These are phyloP conservation scores for Platichthys flesus DNA, from an alignment of 2,113 vertebrate species.

Conservation along the genomic window DNA sequence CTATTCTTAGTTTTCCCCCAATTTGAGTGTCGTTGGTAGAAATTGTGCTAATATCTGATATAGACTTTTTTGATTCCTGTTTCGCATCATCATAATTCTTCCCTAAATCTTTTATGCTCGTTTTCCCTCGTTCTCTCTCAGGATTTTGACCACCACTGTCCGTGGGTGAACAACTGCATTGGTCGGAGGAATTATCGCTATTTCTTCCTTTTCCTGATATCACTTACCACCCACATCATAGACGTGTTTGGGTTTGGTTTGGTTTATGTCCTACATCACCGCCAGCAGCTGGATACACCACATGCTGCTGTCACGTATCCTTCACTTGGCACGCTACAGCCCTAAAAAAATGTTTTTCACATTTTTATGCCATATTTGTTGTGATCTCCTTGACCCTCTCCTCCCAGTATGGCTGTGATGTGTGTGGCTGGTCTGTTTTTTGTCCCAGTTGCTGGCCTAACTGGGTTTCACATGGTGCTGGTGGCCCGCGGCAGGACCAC, in stretches of 20 bases:
- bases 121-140: slow-evolving; percentile 60
- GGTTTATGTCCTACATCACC: slow-evolving; percentile 91
- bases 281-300: slow-evolving; percentile 88
- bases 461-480: slow-evolving; percentile 95
- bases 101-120: background rate
- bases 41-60: too few relatives aligned
- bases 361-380: background rate
- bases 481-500: slow-evolving; percentile 95
- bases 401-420: slow-evolving; percentile 93
- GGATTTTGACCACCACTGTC: slow-evolving; percentile 98
- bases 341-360: background rate
- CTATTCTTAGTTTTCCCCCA: too few relatives aligned
- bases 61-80: too few relatives aligned
- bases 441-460: slow-evolving; percentile 94
- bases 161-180: slow-evolving; percentile 99
- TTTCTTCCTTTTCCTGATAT: slow-evolving; percentile 97
- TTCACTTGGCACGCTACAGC: slow-evolving; percentile 43
- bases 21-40: too few relatives aligned
- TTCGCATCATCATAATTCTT: background rate
- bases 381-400: slow-evolving; percentile 53
- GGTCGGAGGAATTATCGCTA: slow-evolving; percentile 97
- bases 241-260: slow-evolving; percentile 94
- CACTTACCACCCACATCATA: slow-evolving; percentile 93
- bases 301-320: slow-evolving; percentile 96
- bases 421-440: slow-evolving; percentile 97